A percentile compares a stretch with the other conserved stretches of the same genome.
phyloP scores from a whole-genome alignment of 2,888 invertebrate genomes.

The Acanthosepion lycidas region DNA sequence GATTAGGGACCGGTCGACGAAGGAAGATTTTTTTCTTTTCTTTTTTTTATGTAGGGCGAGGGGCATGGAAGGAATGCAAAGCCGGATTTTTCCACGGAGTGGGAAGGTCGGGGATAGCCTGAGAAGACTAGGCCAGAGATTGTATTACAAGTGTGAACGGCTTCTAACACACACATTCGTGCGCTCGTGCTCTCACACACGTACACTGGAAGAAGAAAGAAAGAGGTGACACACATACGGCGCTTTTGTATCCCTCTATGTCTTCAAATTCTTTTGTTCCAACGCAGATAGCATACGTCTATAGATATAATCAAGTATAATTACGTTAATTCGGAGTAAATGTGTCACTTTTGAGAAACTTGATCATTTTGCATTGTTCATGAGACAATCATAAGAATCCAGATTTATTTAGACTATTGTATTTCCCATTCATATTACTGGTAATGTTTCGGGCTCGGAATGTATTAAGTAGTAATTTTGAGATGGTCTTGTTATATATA shows the following conservation, averaged over 20 bases:
- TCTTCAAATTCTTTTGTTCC: neutral
- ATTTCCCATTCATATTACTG: no score
- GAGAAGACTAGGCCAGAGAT: neutral
- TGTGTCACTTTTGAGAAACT: neutral
- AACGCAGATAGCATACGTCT: neutral
- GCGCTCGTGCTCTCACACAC: neutral
- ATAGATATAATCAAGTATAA: neutral
- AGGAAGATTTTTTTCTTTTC: neutral
- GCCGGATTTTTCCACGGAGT: neutral
- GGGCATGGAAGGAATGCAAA: slow-evolving; percentile 13
- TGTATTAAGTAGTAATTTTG: no score
- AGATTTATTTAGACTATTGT: no score
- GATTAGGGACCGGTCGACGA: slow-evolving; percentile 1
- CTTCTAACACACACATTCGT: neutral
- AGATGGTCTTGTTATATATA: no score
- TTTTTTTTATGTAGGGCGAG: neutral
- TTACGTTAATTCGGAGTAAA: neutral
- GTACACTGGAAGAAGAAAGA: neutral
- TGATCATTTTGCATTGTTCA: neutral
- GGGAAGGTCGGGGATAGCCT: neutral
- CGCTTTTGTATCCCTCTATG: neutral
- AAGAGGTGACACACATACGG: neutral
- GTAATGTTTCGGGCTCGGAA: no score
- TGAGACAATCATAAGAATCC: neutral
- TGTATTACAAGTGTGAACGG: slow-evolving; percentile 13